Conservation (phyloP, 2,888 invertebrate species). For the Cordylochernes scorpioides region DNA sequence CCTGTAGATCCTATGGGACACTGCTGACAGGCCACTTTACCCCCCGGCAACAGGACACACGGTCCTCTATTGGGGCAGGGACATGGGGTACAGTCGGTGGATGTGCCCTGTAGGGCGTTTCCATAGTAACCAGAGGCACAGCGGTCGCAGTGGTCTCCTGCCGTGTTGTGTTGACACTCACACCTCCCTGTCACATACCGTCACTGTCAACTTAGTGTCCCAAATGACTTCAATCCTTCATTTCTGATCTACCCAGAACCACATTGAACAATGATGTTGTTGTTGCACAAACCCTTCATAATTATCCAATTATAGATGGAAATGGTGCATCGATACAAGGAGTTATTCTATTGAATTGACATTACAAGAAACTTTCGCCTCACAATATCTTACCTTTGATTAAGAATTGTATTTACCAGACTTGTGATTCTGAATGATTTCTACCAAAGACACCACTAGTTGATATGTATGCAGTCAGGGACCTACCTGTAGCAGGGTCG, state of each 20-base stretch:
- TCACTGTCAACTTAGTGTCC: not conserved
- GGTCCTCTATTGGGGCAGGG: slow-evolving; percentile 77
- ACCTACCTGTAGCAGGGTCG: slow-evolving; percentile 59
- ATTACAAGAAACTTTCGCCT: too few species aligned
- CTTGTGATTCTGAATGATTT: too few species aligned
- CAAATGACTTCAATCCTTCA: not conserved
- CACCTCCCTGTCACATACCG: slow-evolving; percentile 39
- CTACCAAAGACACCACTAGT: too few species aligned
- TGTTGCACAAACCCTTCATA: too few species aligned
- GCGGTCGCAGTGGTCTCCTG: slow-evolving; percentile 75
- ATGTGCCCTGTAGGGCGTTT: slow-evolving; percentile 54
- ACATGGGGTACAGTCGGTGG: slow-evolving; percentile 64
- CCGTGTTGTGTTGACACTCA: slow-evolving; percentile 84
- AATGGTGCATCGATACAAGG: too few species aligned
- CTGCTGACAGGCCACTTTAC: slow-evolving; percentile 66
- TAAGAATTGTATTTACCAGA: too few species aligned
- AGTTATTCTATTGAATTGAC: too few species aligned
- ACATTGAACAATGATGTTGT: too few species aligned
- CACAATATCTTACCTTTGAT: too few species aligned
- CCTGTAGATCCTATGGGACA: slow-evolving; percentile 72
- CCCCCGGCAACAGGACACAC: slow-evolving; percentile 62
- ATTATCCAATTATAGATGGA: too few species aligned
- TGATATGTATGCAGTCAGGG: too few species aligned
- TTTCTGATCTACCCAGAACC: too few species aligned
- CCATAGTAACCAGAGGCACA: slow-evolving; percentile 87